phyloP scores from a whole-genome alignment of 2,888 invertebrate genomes.

The Antheraea assamensis region DNA sequence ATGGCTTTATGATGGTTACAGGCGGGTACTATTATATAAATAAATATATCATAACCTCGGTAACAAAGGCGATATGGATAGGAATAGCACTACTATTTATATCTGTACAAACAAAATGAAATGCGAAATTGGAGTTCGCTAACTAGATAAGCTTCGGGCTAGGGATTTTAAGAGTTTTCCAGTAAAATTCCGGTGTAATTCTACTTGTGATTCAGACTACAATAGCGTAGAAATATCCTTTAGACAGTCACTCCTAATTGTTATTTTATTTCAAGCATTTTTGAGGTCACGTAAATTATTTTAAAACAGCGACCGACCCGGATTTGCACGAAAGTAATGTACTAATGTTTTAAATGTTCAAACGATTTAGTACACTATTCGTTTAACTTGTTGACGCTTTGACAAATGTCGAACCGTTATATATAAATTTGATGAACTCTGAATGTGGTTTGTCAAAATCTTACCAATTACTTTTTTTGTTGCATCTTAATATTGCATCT shows the following conservation, averaged over 20 bases:
- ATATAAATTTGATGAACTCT: no score
- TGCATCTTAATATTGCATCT: no score
- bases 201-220: background rate
- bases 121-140: background rate
- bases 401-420: no score
- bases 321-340: no score
- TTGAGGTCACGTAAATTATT: background rate
- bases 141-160: background rate
- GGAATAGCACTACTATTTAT: background rate
- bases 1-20: background rate
- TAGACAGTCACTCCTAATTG: background rate
- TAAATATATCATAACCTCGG: background rate
- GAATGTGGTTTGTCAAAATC: no score
- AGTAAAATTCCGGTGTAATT: background rate
- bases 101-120: conserved; percentile 5
- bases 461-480: no score
- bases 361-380: no score
- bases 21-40: background rate
- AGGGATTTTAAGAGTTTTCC: background rate
- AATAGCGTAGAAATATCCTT: background rate
- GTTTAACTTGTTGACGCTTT: no score
- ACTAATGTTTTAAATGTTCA: background rate
- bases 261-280: background rate
- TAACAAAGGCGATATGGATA: background rate
- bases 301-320: background rate